Conservation (phyloP, 2,797 vertebrate species). For the Hippocampus kuda region DNA sequence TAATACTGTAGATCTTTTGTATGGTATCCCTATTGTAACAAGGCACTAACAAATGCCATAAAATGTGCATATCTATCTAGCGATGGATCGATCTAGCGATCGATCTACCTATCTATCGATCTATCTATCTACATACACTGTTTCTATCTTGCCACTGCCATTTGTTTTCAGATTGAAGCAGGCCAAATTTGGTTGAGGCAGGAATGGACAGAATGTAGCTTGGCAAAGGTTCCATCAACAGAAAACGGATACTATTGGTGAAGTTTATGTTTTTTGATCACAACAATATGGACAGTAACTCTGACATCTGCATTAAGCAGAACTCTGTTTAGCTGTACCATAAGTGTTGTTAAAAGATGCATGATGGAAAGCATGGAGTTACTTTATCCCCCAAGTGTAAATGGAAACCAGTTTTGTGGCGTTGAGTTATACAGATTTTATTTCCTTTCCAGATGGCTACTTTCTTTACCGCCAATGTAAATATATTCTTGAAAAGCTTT, state of each 20-base stretch:
- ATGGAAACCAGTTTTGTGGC: conserved; percentile 49
- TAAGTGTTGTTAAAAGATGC: conserved; percentile 54
- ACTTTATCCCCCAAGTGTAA: conserved; percentile 40
- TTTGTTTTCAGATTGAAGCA: conserved; percentile 17
- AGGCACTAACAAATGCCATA: neutral
- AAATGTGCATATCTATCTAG: neutral
- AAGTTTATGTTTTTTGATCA: conserved; percentile 42
- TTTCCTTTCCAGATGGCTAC: conserved; percentile 54
- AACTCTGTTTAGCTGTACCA: conserved; percentile 31
- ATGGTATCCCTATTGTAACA: neutral
- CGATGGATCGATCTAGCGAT: too few relatives aligned
- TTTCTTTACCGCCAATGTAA: conserved; percentile 39
- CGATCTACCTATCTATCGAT: neutral
- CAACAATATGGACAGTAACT: conserved; percentile 28
- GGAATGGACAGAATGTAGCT: conserved; percentile 16
- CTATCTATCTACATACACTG: neutral
- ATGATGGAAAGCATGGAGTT: conserved; percentile 47
- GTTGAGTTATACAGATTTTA: conserved; percentile 32
- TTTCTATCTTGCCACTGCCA: neutral
- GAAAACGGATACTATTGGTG: conserved; percentile 41
- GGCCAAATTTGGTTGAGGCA: conserved; percentile 22
- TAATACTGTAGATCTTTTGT: too few relatives aligned
- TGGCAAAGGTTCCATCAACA: conserved; percentile 28
- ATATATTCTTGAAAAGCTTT: conserved; percentile 31
- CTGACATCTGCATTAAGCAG: conserved; percentile 52